Conservation (phyloP, 2,113 vertebrate genomes). For the Centropus unirufus region DNA sequence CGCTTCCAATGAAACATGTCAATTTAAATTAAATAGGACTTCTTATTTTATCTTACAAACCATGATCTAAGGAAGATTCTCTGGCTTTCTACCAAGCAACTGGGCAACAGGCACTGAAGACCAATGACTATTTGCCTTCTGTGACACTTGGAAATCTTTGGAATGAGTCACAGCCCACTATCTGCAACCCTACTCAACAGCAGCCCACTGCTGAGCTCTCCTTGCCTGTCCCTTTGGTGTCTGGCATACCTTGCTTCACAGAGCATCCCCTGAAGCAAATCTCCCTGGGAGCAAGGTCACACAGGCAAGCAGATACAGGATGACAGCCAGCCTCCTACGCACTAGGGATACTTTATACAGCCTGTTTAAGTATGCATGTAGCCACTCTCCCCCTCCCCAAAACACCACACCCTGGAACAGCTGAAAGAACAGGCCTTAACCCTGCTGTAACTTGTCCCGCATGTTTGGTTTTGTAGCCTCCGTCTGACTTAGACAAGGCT, state of each 20-base stretch:
- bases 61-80: constrained; percentile 12
- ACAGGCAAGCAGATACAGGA: constrained; percentile 5
- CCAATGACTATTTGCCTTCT: constrained; percentile 6
- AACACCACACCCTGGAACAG: constrained; percentile 46
- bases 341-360: constrained; percentile 19
- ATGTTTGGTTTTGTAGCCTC: constrained; percentile 48
- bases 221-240: not conserved
- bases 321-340: constrained; percentile 14
- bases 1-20: constrained; percentile 3
- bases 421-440: constrained; percentile 58
- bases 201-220: constrained; percentile 7
- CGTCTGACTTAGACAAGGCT: not conserved
- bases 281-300: constrained; percentile 14
- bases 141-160: constrained; percentile 36
- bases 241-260: not conserved
- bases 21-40: constrained; percentile 22
- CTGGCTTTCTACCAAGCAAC: constrained; percentile 1
- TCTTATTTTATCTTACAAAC: constrained; percentile 39
- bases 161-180: constrained; percentile 4
- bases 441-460: constrained; percentile 32
- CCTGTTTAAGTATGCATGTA: not conserved
- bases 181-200: constrained; percentile 37
- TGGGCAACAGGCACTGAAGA: not conserved
- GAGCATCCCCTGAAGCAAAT: constrained; percentile 7
- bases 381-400: not conserved